phyloP scores from a whole-genome alignment of 2,113 vertebrate species.

The Delphinapterus leucas region DNA sequence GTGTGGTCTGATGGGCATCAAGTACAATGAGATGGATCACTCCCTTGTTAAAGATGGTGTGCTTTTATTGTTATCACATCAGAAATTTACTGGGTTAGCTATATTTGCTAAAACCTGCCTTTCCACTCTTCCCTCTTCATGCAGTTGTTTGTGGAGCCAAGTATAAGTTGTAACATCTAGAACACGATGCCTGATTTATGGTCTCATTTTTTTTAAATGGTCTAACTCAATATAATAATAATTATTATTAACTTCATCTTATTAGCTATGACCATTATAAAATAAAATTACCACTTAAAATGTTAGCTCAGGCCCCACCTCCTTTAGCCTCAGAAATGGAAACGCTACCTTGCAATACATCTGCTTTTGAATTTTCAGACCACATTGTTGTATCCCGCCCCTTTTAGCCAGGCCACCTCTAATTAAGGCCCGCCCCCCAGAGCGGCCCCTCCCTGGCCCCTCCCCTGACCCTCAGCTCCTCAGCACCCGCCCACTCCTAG shows the following conservation, averaged over 20 bases:
- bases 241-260: background rate
- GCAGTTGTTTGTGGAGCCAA: background rate
- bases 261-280: background rate
- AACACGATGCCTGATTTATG: background rate
- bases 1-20: too few relatives aligned
- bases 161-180: background rate
- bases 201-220: background rate
- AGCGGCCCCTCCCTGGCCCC: background rate
- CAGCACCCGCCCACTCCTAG: background rate
- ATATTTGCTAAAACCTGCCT: background rate
- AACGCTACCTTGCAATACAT: rapidly evolving
- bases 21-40: background rate
- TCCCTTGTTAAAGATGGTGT: background rate
- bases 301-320: background rate
- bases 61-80: background rate
- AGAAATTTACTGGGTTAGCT: background rate
- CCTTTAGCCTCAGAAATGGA: background rate
- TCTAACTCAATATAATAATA: background rate
- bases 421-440: background rate
- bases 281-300: background rate
- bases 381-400: rapidly evolving
- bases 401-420: rapidly evolving
- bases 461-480: rapidly evolving
- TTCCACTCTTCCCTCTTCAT: background rate
- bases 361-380: rapidly evolving